phyloP scores from a whole-genome alignment of 2,797 vertebrate genomes.

The Chaunax sp. region DNA sequence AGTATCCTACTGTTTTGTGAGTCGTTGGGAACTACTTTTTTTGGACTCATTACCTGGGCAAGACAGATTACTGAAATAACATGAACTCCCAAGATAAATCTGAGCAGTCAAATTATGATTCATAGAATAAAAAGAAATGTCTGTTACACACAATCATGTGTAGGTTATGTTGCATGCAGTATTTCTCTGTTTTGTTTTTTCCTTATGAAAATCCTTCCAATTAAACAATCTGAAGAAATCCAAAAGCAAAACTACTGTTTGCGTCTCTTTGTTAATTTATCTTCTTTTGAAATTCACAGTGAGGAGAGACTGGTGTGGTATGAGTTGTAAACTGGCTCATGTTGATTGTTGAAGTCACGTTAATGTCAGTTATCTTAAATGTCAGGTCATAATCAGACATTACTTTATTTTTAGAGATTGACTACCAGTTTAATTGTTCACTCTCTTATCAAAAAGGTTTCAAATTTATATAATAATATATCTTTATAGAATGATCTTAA shows the following conservation, averaged over 20 bases:
- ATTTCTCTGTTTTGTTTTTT: background rate
- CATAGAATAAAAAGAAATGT: background rate
- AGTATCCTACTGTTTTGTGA: too few relatives aligned
- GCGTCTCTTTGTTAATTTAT: background rate
- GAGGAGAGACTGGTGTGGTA: too few relatives aligned
- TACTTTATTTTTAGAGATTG: too few relatives aligned
- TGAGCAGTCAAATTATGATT: background rate
- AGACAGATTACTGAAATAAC: background rate
- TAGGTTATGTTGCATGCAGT: background rate
- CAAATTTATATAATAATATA: too few relatives aligned
- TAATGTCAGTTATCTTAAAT: background rate
- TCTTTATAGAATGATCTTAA: too few relatives aligned
- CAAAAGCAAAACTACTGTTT: background rate
- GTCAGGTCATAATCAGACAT: too few relatives aligned
- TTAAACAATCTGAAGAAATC: too few relatives aligned
- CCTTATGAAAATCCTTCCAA: too few relatives aligned
- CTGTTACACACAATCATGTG: background rate
- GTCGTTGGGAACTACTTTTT: too few relatives aligned
- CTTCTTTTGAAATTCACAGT: background rate
- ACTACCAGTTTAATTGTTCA: too few relatives aligned
- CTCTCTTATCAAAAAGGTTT: too few relatives aligned
- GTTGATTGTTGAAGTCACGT: background rate
- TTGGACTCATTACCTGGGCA: background rate
- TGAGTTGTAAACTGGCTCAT: too few relatives aligned
- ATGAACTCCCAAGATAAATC: background rate